A percentile compares a stretch with the other conserved stretches of the same genome.
Conservation (phyloP, 2,888 invertebrate genomes). For the Taphrorychus bicolor region DNA sequence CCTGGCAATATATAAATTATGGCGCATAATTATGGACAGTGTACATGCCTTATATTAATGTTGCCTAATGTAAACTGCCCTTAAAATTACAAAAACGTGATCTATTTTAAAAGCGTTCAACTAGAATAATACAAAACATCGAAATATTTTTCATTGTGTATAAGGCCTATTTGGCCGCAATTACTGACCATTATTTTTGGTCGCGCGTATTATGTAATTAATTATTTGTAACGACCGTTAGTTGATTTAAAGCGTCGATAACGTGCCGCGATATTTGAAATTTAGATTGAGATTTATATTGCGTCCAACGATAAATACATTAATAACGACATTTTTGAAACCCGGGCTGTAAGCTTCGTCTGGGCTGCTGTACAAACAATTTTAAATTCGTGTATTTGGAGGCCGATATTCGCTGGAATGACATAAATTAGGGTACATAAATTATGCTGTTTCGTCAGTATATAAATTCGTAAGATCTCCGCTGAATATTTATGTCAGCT, state of each 20-base stretch:
- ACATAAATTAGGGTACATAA: too few relatives aligned
- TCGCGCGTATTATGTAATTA: background rate
- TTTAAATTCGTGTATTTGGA: too few relatives aligned
- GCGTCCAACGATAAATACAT: background rate
- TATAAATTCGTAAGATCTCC: too few relatives aligned
- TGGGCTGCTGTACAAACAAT: background rate
- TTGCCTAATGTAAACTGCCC: background rate
- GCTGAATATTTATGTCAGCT: too few relatives aligned
- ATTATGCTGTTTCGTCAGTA: too few relatives aligned
- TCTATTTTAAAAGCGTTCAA: background rate
- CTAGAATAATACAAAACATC: background rate
- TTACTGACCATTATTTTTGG: background rate
- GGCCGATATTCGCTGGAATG: too few relatives aligned
- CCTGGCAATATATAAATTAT: slow-evolving; percentile 5
- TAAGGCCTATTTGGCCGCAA: background rate
- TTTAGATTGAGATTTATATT: background rate
- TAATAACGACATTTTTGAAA: background rate
- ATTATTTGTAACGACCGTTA: slow-evolving; percentile 1
- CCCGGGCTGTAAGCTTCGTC: too few relatives aligned
- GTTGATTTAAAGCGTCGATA: slow-evolving; percentile 2
- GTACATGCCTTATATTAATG: background rate
- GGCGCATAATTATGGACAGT: background rate
- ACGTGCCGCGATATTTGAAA: background rate
- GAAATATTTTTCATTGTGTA: background rate
- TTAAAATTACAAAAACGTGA: slow-evolving; percentile 1